A percentile compares a stretch with the other conserved stretches of the same genome.
phyloP scores from a whole-genome alignment of 2,797 vertebrate genomes.

The Lagorchestes hirsutus region DNA sequence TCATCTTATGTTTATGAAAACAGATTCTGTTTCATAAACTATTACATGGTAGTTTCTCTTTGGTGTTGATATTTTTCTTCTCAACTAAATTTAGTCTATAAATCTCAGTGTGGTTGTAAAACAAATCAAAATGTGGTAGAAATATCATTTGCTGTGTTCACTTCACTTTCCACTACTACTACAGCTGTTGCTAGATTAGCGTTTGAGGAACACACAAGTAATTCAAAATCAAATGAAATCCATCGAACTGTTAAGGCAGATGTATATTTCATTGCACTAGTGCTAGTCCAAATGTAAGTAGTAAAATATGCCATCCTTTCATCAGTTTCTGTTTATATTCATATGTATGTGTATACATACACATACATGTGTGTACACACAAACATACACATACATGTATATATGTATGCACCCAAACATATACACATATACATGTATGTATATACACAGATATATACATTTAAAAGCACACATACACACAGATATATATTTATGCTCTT shows the following conservation, averaged over 20 bases:
- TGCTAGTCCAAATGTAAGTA: slow-evolving; percentile 10
- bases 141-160: neutral
- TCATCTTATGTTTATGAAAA: neutral
- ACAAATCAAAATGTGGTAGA: neutral
- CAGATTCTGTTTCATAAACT: neutral
- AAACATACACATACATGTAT: too few relatives aligned
- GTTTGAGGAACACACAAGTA: neutral
- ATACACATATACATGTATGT: too few relatives aligned
- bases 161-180: neutral
- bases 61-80: neutral
- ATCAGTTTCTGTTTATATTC: neutral
- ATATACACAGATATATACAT: too few relatives aligned
- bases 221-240: neutral
- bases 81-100: neutral
- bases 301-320: slow-evolving; percentile 33
- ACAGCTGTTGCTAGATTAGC: neutral
- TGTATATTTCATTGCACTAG: neutral
- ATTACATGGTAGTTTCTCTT: neutral
- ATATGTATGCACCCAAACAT: too few relatives aligned
- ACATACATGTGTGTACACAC: too few relatives aligned
- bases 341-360: neutral
- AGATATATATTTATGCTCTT: too few relatives aligned
- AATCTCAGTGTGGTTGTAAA: neutral
- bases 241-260: slow-evolving; percentile 1
- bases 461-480: too few relatives aligned